Base-by-base conservation (phyloP, 2,797 vertebrate genomes). In the Ceyx erithaca region DNA sequence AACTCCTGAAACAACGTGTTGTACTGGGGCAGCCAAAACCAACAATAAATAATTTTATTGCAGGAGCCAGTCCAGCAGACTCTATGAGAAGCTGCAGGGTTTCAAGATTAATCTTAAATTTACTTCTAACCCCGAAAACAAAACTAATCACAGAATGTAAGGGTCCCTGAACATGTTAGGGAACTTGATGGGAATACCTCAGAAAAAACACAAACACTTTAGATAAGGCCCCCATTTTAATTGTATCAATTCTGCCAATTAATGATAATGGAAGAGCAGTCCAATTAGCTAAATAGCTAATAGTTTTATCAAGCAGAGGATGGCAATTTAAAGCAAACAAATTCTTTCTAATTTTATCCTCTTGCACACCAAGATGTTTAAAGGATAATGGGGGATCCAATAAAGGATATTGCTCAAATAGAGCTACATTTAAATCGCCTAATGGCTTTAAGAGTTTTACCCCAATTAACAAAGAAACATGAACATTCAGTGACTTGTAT, bases 321-420 rank as follows among this genome's bases (percentile, higher is more conserved):
- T 98, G 97, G 97, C 97, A 98, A 98, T 98, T 98, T 98, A 98
- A 97, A 97, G 97, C 96, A 98, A 98, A 98, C 97, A 98, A 98
- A 97, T 97, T 98, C 97, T 97, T 98, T 98, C 97, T 98, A 98
- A 98, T 98, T 98, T 97, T 98, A 98, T 98, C 97, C 97, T 96
- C 96, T 97, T 94, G 94, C 96, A 97, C 97, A 97, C 97, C 96
- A 97, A 98, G 97, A 98, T 98, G 97, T 98, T 98, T 97, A 98
- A 98, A 97, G 97, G 97, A 98, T 98, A 98, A 98, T 97, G 97
- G 97, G 97, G 97, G 97, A 98, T 97, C 97, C 97, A 97, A 98
- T 97, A 98, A 98, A 98, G 97, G 96, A 94, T 97, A 97, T 97
- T 96, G 96, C 97, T 97, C 94, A 96, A 96, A 96, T 96, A 97